Conservation (phyloP, 2,797 vertebrate species). For the Morelia viridis region DNA sequence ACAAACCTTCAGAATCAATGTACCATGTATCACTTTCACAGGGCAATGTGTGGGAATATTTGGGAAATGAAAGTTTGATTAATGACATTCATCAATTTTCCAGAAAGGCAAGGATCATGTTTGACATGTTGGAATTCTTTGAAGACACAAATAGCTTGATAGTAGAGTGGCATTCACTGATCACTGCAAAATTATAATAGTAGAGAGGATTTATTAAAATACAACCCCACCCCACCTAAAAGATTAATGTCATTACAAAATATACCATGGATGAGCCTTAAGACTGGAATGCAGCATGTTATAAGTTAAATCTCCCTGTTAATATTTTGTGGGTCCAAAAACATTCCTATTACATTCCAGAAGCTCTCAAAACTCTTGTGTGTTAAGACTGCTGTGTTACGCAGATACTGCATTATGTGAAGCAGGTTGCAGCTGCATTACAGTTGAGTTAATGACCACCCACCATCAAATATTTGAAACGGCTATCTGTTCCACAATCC, state of each 20-base stretch:
- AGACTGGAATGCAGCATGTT: neutral
- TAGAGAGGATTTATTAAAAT: conserved; percentile 27
- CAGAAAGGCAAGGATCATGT: neutral
- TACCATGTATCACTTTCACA: conserved; percentile 17
- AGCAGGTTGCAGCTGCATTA: neutral
- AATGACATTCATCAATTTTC: neutral
- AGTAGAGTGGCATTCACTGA: conserved; percentile 2
- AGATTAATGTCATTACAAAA: neutral
- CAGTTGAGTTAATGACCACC: neutral
- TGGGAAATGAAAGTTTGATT: conserved; percentile 30
- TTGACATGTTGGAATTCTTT: conserved; percentile 26
- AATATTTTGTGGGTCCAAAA: neutral
- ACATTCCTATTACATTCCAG: neutral
- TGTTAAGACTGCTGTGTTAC: neutral
- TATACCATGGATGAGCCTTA: rapidly evolving
- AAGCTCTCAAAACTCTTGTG: neutral
- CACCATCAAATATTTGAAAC: rapidly evolving
- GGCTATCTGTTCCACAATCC: neutral
- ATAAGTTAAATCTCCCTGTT: conserved; percentile 24
- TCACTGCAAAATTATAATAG: conserved; percentile 26
- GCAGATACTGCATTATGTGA: rapidly evolving
- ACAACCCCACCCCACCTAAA: rapidly evolving
- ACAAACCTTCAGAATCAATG: conserved; percentile 14
- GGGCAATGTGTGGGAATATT: conserved; percentile 12
- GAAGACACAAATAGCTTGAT: conserved; percentile 6